Conservation (phyloP, 2,797 vertebrate genomes). For the Mus minutoides region DNA sequence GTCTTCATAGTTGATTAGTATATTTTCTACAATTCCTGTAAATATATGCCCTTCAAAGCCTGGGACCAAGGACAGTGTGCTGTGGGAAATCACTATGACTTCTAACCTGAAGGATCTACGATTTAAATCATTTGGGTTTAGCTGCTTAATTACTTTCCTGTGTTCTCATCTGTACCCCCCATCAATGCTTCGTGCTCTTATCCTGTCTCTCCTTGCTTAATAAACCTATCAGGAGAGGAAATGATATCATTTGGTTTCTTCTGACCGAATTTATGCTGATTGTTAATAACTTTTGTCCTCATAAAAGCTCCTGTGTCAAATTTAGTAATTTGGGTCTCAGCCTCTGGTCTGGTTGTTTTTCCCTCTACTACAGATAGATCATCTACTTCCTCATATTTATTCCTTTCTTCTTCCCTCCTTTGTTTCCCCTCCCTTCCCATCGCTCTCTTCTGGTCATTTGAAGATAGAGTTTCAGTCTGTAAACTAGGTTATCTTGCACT, state of each 20-base stretch:
- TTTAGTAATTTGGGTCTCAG: slow-evolving; percentile 1
- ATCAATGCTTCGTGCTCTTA: neutral
- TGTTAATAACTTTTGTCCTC: slow-evolving; percentile 22
- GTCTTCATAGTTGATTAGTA: neutral
- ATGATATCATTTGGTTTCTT: slow-evolving; percentile 52
- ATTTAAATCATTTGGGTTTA: neutral
- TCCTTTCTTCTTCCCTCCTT: neutral
- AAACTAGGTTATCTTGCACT: neutral
- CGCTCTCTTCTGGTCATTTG: neutral
- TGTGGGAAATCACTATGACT: neutral
- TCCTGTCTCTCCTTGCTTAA: slow-evolving; percentile 4
- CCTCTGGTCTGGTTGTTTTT: neutral
- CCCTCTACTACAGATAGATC: neutral
- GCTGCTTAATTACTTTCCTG: neutral
- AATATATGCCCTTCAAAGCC: neutral
- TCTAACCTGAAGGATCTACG: neutral
- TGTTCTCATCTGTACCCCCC: neutral
- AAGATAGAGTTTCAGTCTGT: neutral
- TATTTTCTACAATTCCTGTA: neutral
- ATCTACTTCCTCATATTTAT: neutral
- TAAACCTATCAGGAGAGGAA: slow-evolving; percentile 55
- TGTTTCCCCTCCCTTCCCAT: neutral
- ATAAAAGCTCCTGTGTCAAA: slow-evolving; percentile 16
- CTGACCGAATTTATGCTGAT: slow-evolving; percentile 36
- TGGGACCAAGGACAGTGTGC: neutral